Evolutionary conservation across 2,888 invertebrate species (phyloP).

Genomic region (Anthophora plumipes): DNA sequence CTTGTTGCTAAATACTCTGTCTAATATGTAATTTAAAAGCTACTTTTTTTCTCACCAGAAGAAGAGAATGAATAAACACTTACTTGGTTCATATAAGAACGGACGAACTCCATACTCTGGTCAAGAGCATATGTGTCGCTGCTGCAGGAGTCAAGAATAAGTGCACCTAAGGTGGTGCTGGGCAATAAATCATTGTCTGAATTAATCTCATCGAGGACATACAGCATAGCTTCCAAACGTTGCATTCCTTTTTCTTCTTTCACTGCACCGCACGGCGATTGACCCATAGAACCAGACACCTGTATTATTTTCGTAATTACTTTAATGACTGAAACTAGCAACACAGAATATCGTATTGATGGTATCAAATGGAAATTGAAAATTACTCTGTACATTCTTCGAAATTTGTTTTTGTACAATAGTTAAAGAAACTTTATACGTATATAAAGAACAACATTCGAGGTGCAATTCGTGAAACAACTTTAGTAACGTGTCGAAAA

Average conservation of each 20-base stretch:
- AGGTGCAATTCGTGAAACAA: too few species aligned
- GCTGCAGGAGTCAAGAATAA: slow-evolving; percentile 85
- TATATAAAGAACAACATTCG: too few species aligned
- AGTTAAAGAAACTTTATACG: not conserved
- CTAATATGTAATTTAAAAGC: too few species aligned
- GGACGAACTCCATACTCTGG: slow-evolving; percentile 89
- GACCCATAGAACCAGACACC: slow-evolving; percentile 81
- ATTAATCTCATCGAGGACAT: slow-evolving; percentile 89
- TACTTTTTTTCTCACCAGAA: not conserved
- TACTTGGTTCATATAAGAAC: slow-evolving; percentile 87
- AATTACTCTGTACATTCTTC: too few species aligned
- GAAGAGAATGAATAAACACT: slow-evolving; percentile 34
- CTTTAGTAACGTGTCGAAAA: too few species aligned
- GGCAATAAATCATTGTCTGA: slow-evolving; percentile 86
- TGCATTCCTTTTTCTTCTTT: slow-evolving; percentile 90
- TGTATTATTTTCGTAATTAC: too few species aligned
- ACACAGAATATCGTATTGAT: too few species aligned
- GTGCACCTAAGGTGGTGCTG: slow-evolving; percentile 86
- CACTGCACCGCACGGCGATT: slow-evolving; percentile 86
- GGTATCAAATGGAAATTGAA: too few species aligned
- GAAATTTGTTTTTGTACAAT: too few species aligned
- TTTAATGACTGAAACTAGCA: too few species aligned
- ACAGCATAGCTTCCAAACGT: slow-evolving; percentile 89
- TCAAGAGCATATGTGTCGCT: slow-evolving; percentile 89
- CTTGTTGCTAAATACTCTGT: too few species aligned